Evolutionary conservation across 2,797 vertebrate species (phyloP).

Genomic region (Aythya fuligula): DNA sequence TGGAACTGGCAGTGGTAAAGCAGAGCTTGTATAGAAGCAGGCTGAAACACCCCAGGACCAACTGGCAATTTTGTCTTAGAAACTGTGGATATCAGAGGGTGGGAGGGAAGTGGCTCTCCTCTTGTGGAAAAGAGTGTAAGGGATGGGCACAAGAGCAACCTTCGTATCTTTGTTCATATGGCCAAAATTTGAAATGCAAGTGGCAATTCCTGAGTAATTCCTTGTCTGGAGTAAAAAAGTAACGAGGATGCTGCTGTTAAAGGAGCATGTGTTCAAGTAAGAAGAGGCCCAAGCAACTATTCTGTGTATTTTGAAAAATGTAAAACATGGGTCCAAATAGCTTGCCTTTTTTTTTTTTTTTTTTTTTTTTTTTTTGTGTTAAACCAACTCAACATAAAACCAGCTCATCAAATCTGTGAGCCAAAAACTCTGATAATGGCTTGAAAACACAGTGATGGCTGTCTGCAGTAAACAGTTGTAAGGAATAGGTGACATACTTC

Average conservation of each 20-base stretch:
- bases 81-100: neutral
- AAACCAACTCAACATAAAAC: neutral
- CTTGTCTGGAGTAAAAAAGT: neutral
- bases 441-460: neutral
- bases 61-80: neutral
- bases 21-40: neutral
- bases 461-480: neutral
- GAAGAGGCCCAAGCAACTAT: neutral
- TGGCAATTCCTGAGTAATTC: neutral
- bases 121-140: neutral
- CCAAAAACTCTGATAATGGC: neutral
- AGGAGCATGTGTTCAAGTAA: neutral
- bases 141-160: neutral
- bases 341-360: neutral
- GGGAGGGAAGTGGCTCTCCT: neutral
- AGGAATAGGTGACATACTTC: neutral
- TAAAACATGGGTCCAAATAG: neutral
- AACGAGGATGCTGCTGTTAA: neutral
- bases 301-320: neutral
- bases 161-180: neutral
- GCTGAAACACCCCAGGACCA: neutral
- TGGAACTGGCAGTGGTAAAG: neutral
- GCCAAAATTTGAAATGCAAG: neutral
- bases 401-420: neutral
- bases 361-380: neutral